These are phyloP conservation scores for Hippocampus comes DNA, from an alignment of 2,113 vertebrate species.

Conservation along the genomic window DNA sequence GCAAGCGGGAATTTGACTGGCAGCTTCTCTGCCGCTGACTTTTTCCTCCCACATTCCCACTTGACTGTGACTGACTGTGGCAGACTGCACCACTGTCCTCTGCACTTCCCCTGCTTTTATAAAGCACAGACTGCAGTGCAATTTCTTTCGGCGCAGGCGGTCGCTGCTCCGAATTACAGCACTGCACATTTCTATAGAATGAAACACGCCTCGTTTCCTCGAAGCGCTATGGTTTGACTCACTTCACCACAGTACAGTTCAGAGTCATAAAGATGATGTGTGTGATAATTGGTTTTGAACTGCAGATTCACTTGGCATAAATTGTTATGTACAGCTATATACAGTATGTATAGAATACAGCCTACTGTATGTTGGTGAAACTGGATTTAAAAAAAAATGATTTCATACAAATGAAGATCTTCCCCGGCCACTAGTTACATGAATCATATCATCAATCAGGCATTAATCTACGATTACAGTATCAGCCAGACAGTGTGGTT, in stretches of 20 bases:
- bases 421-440: too few species aligned
- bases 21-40: slow-evolving; percentile 2
- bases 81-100: not conserved
- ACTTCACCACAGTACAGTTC: not conserved
- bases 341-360: too few species aligned
- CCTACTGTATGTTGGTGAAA: too few species aligned
- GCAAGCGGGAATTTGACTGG: slow-evolving; percentile 1
- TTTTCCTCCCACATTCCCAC: slow-evolving; percentile 8
- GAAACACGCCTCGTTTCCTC: not conserved
- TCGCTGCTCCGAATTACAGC: not conserved
- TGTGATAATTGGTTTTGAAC: too few species aligned
- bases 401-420: too few species aligned
- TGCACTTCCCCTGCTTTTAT: not conserved
- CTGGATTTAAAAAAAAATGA: too few species aligned
- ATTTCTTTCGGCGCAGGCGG: not conserved
- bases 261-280: not conserved
- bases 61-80: slow-evolving; percentile 5
- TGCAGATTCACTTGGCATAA: too few species aligned
- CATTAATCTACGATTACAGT: too few species aligned
- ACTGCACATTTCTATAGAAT: not conserved
- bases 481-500: too few species aligned
- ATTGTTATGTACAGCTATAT: too few species aligned
- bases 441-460: too few species aligned
- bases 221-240: not conserved
- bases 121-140: not conserved